Conservation (phyloP, 2,888 invertebrate genomes). For the Galeruca laticollis region DNA sequence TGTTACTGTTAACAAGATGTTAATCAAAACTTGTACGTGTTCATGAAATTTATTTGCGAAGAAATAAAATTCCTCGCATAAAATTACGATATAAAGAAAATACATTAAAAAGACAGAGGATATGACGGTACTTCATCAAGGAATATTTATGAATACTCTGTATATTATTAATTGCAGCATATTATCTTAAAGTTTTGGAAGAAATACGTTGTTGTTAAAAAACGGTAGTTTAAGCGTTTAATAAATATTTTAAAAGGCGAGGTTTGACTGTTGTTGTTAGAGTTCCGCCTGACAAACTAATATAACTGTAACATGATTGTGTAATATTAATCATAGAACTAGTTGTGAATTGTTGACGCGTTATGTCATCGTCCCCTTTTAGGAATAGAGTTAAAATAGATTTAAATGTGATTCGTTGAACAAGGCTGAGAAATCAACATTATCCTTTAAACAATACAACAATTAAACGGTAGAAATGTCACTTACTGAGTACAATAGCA, state of each 20-base stretch:
- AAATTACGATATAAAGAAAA: neutral
- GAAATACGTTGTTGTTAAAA: neutral
- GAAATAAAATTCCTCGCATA: neutral
- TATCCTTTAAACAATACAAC: neutral
- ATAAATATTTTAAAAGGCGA: conserved; percentile 11
- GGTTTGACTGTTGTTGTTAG: neutral
- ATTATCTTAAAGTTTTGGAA: neutral
- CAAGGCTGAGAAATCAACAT: neutral
- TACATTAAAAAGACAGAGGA: too few relatives aligned
- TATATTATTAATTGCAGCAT: too few relatives aligned
- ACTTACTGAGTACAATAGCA: too few relatives aligned
- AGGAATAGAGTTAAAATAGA: neutral
- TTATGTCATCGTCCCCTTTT: conserved; percentile 10
- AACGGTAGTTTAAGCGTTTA: conserved; percentile 5
- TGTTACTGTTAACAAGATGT: conserved; percentile 25
- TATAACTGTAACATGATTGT: conserved; percentile 20
- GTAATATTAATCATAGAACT: conserved; percentile 17
- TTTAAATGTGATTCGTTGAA: neutral
- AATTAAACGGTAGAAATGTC: neutral
- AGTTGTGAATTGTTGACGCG: conserved; percentile 10
- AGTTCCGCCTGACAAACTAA: conserved; percentile 27
- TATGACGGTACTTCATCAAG: too few relatives aligned
- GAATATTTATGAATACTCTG: too few relatives aligned
- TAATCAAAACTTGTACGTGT: conserved; percentile 15
- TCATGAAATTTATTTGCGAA: conserved; percentile 1